A percentile compares a stretch with the other conserved stretches of the same genome.
phyloP scores from a whole-genome alignment of 2,797 vertebrate species.

The Acomys russatus region DNA sequence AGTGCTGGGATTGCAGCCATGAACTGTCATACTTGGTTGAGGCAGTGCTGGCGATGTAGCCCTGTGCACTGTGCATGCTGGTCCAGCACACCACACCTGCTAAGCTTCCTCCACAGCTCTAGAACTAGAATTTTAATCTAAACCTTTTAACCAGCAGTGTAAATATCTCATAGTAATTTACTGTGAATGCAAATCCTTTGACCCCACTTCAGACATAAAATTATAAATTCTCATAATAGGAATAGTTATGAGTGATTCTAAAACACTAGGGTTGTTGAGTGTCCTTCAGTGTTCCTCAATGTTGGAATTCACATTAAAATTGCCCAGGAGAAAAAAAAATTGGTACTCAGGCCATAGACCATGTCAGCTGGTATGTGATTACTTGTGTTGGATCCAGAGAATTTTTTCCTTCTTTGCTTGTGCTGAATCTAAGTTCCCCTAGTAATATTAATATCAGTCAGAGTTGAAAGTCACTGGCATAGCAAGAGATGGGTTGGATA shows the following conservation, averaged over 20 bases:
- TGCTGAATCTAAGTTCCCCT: not conserved
- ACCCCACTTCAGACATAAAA: not conserved
- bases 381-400: not conserved
- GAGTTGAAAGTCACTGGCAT: not conserved
- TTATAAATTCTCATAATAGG: not conserved
- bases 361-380: not conserved
- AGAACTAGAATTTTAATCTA: not conserved
- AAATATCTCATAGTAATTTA: not conserved
- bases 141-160: not conserved
- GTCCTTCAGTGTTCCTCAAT: not conserved
- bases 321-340: not conserved
- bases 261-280: not conserved
- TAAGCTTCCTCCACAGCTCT: not conserved
- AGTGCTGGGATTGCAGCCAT: not conserved
- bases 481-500: not conserved
- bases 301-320: not conserved
- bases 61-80: not conserved
- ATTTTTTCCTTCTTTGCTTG: not conserved
- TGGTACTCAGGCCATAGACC: not conserved
- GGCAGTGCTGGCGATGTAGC: not conserved
- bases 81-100: not conserved
- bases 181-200: not conserved
- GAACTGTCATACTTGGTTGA: not conserved
- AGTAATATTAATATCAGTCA: not conserved
- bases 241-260: not conserved